These are phyloP conservation scores for Pantherophis alleghaniensis DNA, from an alignment of 2,797 vertebrate genomes.

Conservation along the genomic window DNA sequence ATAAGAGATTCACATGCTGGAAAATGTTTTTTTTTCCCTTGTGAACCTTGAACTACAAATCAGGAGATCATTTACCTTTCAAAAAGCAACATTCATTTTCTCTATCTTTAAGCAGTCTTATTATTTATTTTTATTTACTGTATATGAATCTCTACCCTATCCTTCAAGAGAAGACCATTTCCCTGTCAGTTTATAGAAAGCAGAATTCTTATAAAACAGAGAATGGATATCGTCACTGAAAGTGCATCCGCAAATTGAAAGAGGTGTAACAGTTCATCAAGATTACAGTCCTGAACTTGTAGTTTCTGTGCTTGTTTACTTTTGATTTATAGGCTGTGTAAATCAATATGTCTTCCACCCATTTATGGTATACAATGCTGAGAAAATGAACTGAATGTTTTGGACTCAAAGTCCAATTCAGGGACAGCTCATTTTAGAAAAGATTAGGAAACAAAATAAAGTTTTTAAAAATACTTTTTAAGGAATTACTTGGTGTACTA, in stretches of 20 bases:
- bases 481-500: not conserved
- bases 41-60: not conserved
- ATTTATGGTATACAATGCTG: not conserved
- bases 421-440: not conserved
- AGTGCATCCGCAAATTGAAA: not conserved
- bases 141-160: not conserved
- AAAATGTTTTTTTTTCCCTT: not conserved
- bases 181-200: not conserved
- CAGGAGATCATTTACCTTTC: not conserved
- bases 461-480: not conserved
- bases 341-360: not conserved
- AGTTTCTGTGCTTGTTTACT: not conserved
- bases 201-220: not conserved
- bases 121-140: not conserved
- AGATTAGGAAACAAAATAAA: not conserved
- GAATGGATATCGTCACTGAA: not conserved
- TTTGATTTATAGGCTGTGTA: not conserved
- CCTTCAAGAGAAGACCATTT: not conserved
- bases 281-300: not conserved
- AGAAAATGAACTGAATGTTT: not conserved
- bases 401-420: not conserved
- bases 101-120: not conserved
- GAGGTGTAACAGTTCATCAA: not conserved
- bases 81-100: not conserved
- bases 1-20: not conserved